Evolutionary conservation across 1,140 invertebrate genomes (phyloP), one percentile per base, ranked within the genome.

Genomic region (Polyergus mexicanus): DNA sequence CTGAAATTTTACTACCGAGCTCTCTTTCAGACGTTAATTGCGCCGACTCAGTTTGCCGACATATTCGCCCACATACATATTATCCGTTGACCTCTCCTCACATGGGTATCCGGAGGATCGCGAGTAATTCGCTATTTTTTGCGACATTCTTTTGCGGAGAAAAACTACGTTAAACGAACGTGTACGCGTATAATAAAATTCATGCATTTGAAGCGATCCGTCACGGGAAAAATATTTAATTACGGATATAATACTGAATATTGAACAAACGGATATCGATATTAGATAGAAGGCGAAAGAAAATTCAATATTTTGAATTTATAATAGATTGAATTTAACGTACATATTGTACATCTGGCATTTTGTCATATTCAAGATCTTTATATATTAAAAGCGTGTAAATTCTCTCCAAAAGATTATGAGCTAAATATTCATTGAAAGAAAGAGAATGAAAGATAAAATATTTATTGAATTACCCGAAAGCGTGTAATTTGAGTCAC

Each of bases 1-100:
- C 35, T 54, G 25, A 81, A 86, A 88, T 80, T 89, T 89, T 89
- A 88, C 62, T 85, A 54, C 75, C 83, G 38, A 47, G 47, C 54
- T 62, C 68, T 86, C 25, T 81, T 44, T 56, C 51, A 25, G n/a
- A 77, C 66, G 19, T 88, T 89, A 89, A 89, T 88, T 76, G 68
- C 69, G 54, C 19, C 66, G 74, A 88, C 68, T 54, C 77, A 74
- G 87, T 89, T 88, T 68, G 84, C 54, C 60, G 38, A 88, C 32
- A 32, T 85, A 81, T 62, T 88, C 56, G 56, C 63, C 13, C 38
- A 62, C 75, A 35, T 66, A 78, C 13, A 5, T 65, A 13, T 47
- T 83, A 65, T 77, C 69, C 4, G 44, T 35, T 19, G 65, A 84
- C 38, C 47, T 65, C 8, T 65, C 8, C 1, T 71, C 38, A 22